phyloP scores from a whole-genome alignment of 1,140 invertebrate species.

The Megalopta genalis region DNA sequence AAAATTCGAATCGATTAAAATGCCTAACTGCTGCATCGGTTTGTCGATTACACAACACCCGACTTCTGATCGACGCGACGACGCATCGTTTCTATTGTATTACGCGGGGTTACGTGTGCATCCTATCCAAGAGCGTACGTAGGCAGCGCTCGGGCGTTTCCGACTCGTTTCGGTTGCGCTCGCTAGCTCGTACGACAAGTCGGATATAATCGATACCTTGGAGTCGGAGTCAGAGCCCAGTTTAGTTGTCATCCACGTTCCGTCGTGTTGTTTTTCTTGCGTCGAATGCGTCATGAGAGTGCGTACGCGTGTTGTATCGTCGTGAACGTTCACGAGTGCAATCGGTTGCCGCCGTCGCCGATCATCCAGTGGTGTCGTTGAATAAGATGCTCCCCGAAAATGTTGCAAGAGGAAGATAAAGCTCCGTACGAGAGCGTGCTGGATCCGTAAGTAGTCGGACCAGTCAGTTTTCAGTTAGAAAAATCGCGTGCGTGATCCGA shows the following conservation, averaged over 20 bases:
- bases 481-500: neutral
- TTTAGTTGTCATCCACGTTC: constrained; percentile 50
- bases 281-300: constrained; percentile 43
- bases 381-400: constrained; percentile 74
- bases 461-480: neutral
- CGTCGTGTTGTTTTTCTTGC: constrained; percentile 34
- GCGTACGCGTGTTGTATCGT: constrained; percentile 36
- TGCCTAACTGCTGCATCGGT: constrained; percentile 6
- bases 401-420: constrained; percentile 76
- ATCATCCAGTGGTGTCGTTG: constrained; percentile 35
- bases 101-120: constrained; percentile 38
- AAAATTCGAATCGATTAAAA: too few species aligned
- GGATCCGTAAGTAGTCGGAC: constrained; percentile 68
- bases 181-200: constrained; percentile 38
- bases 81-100: constrained; percentile 40
- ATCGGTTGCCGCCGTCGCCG: neutral
- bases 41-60: constrained; percentile 48
- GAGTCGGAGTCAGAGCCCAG: constrained; percentile 42
- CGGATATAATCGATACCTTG: constrained; percentile 50
- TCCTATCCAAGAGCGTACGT: constrained; percentile 23
- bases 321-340: constrained; percentile 3
- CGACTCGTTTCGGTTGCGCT: constrained; percentile 23
- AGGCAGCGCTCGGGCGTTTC: constrained; percentile 17
- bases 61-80: constrained; percentile 19
- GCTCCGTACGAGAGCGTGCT: constrained; percentile 67